phyloP scores from a whole-genome alignment of 2,888 invertebrate genomes.

The Papilio gigon region DNA sequence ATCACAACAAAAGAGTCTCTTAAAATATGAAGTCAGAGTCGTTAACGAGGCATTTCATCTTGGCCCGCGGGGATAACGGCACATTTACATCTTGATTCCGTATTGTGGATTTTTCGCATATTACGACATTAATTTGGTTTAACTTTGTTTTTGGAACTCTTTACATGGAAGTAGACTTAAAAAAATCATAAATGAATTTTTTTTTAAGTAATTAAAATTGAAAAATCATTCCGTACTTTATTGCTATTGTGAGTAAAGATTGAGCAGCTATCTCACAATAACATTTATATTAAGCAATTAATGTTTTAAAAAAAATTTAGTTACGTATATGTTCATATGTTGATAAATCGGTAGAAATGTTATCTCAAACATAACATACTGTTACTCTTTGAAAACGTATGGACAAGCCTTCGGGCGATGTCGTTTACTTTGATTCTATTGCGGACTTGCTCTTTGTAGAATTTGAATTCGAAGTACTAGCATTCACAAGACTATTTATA shows the following conservation, averaged over 20 bases:
- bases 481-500: background rate
- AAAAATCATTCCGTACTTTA: too few relatives aligned
- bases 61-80: background rate
- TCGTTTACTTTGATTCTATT: background rate
- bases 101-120: slow-evolving; percentile 9
- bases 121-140: slow-evolving; percentile 3
- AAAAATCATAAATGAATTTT: too few relatives aligned
- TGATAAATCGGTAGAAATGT: background rate
- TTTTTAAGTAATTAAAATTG: too few relatives aligned
- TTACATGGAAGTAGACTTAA: background rate
- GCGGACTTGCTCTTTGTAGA: background rate
- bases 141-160: background rate
- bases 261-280: too few relatives aligned
- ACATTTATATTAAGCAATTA: too few relatives aligned
- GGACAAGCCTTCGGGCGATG: background rate
- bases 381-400: background rate
- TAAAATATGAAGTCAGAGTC: slow-evolving; percentile 3
- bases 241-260: too few relatives aligned
- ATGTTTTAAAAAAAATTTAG: too few relatives aligned
- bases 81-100: slow-evolving; percentile 15
- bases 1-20: slow-evolving; percentile 2
- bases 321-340: too few relatives aligned
- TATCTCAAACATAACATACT: background rate
- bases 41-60: slow-evolving; percentile 11
- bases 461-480: background rate